Conservation (phyloP, 2,113 vertebrate genomes). For the Chelonoidis abingdonii region DNA sequence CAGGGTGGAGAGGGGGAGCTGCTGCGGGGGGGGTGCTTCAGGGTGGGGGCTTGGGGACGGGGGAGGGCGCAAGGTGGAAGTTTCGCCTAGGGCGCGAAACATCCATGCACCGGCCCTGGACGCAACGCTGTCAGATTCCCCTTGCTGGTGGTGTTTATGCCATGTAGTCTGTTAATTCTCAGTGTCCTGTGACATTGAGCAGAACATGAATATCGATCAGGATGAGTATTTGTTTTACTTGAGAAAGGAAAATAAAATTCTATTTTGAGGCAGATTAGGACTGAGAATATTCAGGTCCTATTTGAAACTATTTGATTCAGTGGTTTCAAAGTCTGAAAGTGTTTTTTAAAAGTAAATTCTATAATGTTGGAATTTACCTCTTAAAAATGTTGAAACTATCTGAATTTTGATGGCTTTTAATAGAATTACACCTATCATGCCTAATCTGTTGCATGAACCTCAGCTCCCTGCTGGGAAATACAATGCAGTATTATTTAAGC, state of each 20-base stretch:
- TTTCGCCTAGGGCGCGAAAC: too few species aligned
- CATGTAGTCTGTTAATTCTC: neutral
- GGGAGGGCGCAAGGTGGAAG: too few species aligned
- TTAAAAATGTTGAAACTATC: neutral
- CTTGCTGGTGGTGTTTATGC: neutral
- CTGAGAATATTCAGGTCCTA: neutral
- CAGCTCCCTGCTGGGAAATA: neutral
- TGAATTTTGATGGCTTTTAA: neutral
- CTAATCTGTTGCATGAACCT: neutral
- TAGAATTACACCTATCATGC: neutral
- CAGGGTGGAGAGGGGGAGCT: too few species aligned
- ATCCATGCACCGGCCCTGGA: too few species aligned
- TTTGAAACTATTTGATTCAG: neutral
- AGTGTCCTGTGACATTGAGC: neutral
- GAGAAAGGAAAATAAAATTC: neutral
- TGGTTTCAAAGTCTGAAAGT: neutral
- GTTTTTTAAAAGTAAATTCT: neutral
- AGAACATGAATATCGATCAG: neutral
- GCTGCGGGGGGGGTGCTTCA: fast-evolving
- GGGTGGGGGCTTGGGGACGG: too few species aligned
- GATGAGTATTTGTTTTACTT: neutral
- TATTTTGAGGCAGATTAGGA: neutral
- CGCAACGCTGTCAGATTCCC: neutral
- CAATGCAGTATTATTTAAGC: neutral
- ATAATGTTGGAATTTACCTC: neutral